Conservation (phyloP, 2,797 vertebrate genomes). For the Labeo calbasu region DNA sequence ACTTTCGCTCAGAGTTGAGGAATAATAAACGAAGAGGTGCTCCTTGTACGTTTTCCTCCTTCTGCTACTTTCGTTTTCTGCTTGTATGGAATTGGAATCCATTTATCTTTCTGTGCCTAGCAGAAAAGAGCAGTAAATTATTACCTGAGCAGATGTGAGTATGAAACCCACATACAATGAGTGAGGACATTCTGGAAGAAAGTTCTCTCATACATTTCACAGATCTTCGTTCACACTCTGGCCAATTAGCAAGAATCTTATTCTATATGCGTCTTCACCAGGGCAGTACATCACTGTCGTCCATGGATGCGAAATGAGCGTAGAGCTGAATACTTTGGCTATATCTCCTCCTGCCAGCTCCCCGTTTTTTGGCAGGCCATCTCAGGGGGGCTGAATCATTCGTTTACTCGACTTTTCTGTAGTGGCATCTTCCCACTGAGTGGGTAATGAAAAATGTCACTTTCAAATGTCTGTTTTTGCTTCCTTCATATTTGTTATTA, state of each 20-base stretch:
- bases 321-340: constrained; percentile 37
- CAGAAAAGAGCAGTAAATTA: constrained; percentile 18
- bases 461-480: constrained; percentile 41
- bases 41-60: constrained; percentile 3
- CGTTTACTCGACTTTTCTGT: constrained; percentile 59
- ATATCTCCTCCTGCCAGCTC: constrained; percentile 18
- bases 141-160: not conserved
- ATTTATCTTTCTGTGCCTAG: constrained; percentile 40
- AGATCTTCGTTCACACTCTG: constrained; percentile 12
- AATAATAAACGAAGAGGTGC: constrained; percentile 29
- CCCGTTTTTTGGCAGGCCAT: constrained; percentile 23
- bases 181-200: constrained; percentile 23
- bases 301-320: constrained; percentile 28
- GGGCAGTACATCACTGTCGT: constrained; percentile 61
- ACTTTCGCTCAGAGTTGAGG: not conserved
- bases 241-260: constrained; percentile 54
- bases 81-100: constrained; percentile 14
- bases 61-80: not conserved
- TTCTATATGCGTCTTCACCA: constrained; percentile 38
- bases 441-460: constrained; percentile 60
- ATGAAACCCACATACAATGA: not conserved
- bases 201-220: constrained; percentile 14
- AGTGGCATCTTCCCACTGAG: constrained; percentile 40
- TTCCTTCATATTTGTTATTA: constrained; percentile 11
- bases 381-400: constrained; percentile 24